Conservation (phyloP, 2,113 vertebrate species). For the Spheniscus mendiculus region DNA sequence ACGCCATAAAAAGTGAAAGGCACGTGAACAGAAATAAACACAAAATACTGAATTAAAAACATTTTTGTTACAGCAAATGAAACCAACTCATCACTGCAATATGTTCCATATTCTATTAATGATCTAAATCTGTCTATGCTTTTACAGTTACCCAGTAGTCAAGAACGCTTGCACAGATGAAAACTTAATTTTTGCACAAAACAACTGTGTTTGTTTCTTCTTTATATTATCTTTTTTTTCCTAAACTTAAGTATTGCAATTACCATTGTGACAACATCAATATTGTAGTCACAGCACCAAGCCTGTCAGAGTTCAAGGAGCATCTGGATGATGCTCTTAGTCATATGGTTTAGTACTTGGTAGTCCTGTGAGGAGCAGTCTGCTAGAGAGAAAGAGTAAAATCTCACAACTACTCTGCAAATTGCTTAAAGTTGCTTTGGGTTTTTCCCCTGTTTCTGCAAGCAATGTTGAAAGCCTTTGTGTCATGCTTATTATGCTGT, state of each 20-base stretch:
- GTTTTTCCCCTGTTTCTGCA: not conserved
- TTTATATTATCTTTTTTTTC: not conserved
- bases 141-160: not conserved
- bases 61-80: not conserved
- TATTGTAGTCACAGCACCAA: accelerated
- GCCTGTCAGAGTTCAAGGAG: no score
- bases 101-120: not conserved
- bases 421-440: not conserved
- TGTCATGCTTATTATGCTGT: not conserved
- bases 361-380: not conserved
- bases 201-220: not conserved
- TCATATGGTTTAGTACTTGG: accelerated
- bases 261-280: not conserved
- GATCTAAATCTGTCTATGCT: not conserved
- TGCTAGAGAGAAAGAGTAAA: not conserved
- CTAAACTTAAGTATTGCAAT: not conserved
- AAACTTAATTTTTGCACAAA: not conserved
- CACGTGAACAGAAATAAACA: not conserved
- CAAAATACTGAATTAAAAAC: not conserved
- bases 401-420: not conserved
- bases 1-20: not conserved
- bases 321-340: not conserved
- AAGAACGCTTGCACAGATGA: not conserved
- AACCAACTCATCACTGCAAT: not conserved
- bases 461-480: not conserved